These are phyloP conservation scores for Sphaerodactylus townsendi DNA, from an alignment of 2,113 vertebrate genomes.

Conservation along the genomic window DNA sequence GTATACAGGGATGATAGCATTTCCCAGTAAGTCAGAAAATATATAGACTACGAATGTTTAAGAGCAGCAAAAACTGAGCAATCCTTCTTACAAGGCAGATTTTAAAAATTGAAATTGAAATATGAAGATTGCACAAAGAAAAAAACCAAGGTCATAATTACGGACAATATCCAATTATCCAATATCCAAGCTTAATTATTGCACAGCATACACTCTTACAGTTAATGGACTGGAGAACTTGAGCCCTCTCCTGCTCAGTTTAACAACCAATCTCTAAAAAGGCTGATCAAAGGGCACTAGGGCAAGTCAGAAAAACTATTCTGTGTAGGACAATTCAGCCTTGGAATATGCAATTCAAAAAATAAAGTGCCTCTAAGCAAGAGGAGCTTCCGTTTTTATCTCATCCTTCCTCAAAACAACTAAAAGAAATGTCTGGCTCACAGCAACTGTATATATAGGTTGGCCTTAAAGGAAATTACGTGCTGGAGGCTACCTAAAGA, in stretches of 20 bases:
- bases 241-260: conserved; percentile 10
- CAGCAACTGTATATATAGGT: neutral
- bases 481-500: neutral
- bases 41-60: neutral
- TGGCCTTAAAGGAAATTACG: neutral
- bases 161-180: neutral
- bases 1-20: neutral
- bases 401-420: neutral
- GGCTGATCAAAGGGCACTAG: neutral
- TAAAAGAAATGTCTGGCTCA: neutral
- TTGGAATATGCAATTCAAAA: neutral
- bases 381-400: neutral
- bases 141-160: neutral
- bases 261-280: neutral
- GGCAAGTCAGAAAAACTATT: neutral
- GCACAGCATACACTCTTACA: neutral
- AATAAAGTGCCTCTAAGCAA: neutral
- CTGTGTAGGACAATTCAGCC: neutral
- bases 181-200: neutral
- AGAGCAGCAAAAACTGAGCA: neutral
- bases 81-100: neutral
- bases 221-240: neutral
- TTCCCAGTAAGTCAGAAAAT: neutral
- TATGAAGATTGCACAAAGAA: neutral
- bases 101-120: neutral